phyloP scores from a whole-genome alignment of 2,888 invertebrate genomes.

The Tinea pellionella region DNA sequence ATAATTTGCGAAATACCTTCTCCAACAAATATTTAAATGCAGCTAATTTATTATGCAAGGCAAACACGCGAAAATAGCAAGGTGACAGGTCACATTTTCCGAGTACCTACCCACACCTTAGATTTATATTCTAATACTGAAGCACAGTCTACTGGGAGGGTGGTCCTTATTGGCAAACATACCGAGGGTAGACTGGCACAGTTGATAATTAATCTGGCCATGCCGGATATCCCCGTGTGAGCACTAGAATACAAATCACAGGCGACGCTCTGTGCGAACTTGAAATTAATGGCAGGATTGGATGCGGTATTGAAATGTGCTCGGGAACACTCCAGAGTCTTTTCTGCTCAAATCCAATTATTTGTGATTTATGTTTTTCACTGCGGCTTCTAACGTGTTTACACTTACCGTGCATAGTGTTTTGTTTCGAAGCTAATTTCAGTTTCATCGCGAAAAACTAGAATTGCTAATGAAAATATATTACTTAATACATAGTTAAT shows the following conservation, averaged over 20 bases:
- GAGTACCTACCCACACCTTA: conserved; percentile 4
- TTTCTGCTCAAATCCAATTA: conserved; percentile 3
- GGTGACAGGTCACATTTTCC: conserved; percentile 11
- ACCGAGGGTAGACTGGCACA: conserved; percentile 32
- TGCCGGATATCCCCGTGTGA: conserved; percentile 44
- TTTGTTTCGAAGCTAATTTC: neutral
- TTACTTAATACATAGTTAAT: no score
- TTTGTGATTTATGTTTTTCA: conserved; percentile 7
- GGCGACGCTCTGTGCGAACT: conserved; percentile 20
- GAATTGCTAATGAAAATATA: neutral
- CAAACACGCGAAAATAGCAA: conserved; percentile 13
- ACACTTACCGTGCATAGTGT: neutral
- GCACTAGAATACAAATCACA: conserved; percentile 57
- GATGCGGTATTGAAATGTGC: conserved; percentile 6
- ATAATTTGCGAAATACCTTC: neutral
- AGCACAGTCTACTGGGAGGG: conserved; percentile 18
- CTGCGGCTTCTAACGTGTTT: neutral
- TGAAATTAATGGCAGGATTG: conserved; percentile 11
- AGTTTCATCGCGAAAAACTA: neutral
- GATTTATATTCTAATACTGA: conserved; percentile 13
- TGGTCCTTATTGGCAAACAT: conserved; percentile 62
- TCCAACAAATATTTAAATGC: neutral
- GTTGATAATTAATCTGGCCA: conserved; percentile 64
- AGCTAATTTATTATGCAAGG: conserved; percentile 13
- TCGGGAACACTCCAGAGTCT: neutral